Conservation (phyloP, 2,888 invertebrate genomes). For the Oligia strigilis region DNA sequence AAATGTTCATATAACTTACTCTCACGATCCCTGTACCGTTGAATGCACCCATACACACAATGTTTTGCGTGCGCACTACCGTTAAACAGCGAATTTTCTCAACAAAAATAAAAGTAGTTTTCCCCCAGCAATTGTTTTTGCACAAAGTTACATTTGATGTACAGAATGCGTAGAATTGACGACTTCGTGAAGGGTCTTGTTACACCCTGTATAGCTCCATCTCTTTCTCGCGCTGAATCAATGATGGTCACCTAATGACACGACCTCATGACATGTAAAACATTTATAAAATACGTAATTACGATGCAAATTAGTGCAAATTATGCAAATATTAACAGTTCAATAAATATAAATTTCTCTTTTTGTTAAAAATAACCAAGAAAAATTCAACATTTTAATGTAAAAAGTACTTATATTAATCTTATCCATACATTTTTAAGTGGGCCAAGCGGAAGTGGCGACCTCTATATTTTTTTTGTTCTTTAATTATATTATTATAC, state of each 20-base stretch:
- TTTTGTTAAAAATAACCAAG: neutral
- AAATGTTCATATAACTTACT: too few relatives aligned
- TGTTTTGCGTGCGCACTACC: neutral
- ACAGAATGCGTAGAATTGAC: neutral
- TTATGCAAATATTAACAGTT: neutral
- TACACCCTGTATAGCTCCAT: neutral
- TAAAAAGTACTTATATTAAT: conserved; percentile 20
- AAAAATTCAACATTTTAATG: neutral
- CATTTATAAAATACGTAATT: conserved; percentile 13
- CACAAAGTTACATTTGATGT: neutral
- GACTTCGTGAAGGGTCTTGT: neutral
- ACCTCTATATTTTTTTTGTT: conserved; percentile 52
- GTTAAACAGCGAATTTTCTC: neutral
- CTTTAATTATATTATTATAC: conserved; percentile 14
- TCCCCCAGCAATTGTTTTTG: too few relatives aligned
- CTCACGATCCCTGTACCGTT: neutral
- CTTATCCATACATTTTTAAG: neutral
- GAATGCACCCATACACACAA: too few relatives aligned
- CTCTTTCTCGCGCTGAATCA: conserved; percentile 11
- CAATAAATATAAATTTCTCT: neutral
- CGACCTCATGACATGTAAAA: neutral
- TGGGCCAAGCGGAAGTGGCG: conserved; percentile 36
- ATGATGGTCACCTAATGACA: neutral
- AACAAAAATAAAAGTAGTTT: too few relatives aligned
- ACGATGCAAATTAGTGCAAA: neutral